Evolutionary conservation across 1,140 invertebrate genomes (phyloP).

Genomic region (Drosophila lini): DNA sequence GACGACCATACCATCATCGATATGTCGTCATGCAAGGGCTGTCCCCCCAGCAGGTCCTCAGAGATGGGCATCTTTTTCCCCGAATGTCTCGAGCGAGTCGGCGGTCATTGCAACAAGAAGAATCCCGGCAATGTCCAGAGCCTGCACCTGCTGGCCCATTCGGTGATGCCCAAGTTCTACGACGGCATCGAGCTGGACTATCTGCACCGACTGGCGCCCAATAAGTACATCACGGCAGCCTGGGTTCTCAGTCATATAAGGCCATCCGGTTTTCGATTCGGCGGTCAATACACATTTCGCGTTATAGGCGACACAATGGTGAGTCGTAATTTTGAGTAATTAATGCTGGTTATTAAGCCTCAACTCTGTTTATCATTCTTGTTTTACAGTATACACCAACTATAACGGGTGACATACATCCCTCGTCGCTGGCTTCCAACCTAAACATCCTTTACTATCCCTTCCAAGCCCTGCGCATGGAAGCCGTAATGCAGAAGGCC

Average conservation of each 20-base stretch:
- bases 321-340: not conserved
- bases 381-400: constrained; percentile 70
- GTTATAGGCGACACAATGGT: constrained; percentile 72
- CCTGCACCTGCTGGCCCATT: constrained; percentile 67
- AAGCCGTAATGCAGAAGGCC: constrained; percentile 68
- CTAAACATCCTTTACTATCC: constrained; percentile 77
- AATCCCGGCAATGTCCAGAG: constrained; percentile 79
- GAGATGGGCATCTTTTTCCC: constrained; percentile 57
- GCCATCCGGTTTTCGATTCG: constrained; percentile 76
- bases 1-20: not conserved
- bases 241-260: constrained; percentile 76
- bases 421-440: constrained; percentile 73
- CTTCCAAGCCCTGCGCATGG: constrained; percentile 64
- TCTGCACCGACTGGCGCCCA: constrained; percentile 65
- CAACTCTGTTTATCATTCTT: no score
- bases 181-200: constrained; percentile 80
- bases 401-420: constrained; percentile 78
- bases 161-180: constrained; percentile 79
- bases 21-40: constrained; percentile 67
- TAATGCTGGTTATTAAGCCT: not conserved
- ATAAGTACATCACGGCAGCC: constrained; percentile 66
- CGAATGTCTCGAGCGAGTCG: constrained; percentile 58
- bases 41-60: constrained; percentile 38
- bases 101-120: constrained; percentile 47
- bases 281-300: constrained; percentile 74